Conservation (phyloP, 2,797 vertebrate genomes). For the Bradypodion ventrale region DNA sequence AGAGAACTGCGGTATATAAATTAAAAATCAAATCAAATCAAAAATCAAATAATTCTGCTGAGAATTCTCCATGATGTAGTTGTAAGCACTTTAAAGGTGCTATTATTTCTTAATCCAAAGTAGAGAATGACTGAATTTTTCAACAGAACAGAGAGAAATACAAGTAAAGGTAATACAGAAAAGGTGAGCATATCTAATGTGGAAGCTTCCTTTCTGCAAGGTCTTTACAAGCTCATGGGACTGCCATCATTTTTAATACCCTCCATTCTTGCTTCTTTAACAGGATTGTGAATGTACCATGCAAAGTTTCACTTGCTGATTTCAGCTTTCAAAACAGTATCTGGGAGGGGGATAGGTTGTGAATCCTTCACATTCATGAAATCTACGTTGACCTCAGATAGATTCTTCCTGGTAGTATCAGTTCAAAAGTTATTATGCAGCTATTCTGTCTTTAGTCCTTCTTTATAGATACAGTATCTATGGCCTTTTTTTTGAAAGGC, state of each 20-base stretch:
- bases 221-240: background rate
- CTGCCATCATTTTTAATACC: background rate
- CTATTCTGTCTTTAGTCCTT: no score
- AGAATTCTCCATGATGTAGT: no score
- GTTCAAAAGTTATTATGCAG: background rate
- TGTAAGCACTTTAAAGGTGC: no score
- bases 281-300: no score
- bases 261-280: background rate
- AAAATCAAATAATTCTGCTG: no score
- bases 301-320: background rate
- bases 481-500: no score
- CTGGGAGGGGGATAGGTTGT: background rate
- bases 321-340: background rate
- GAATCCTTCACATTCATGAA: background rate
- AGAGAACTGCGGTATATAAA: no score
- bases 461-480: no score
- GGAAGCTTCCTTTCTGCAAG: background rate
- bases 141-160: background rate
- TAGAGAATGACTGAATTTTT: background rate
- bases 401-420: background rate
- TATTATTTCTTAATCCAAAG: no score
- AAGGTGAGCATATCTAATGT: background rate
- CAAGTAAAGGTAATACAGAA: background rate
- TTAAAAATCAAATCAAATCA: no score
- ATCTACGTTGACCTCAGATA: background rate